These are phyloP conservation scores for Drosophila lacicola DNA, from an alignment of 2,888 invertebrate species.

Conservation along the genomic window DNA sequence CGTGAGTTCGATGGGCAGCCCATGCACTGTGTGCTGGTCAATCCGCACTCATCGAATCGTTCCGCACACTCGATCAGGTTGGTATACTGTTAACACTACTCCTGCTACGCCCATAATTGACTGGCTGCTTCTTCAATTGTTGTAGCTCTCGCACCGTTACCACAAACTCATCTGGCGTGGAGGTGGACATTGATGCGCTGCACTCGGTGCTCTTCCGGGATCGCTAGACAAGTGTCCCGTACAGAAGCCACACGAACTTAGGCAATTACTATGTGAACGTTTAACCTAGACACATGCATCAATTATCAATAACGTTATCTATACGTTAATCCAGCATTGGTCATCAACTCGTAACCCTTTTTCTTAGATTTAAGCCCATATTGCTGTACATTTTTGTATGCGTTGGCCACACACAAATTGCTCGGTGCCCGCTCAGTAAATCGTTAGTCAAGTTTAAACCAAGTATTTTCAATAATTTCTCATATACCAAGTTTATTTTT, in stretches of 20 bases:
- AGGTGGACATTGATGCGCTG: slow-evolving; percentile 85
- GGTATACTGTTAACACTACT: slow-evolving; percentile 11
- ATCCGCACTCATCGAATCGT: slow-evolving; percentile 89
- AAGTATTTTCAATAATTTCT: slow-evolving; percentile 18
- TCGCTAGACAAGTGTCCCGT: slow-evolving; percentile 40
- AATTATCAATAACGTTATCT: slow-evolving; percentile 1
- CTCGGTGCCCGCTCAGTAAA: slow-evolving; percentile 20
- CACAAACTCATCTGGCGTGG: slow-evolving; percentile 78
- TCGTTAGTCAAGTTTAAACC: slow-evolving; percentile 13
- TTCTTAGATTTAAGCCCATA: slow-evolving; percentile 22
- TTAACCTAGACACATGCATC: slow-evolving; percentile 11
- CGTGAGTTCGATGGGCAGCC: slow-evolving; percentile 96
- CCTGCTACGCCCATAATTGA: background rate
- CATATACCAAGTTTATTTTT: background rate
- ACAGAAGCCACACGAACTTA: slow-evolving; percentile 20
- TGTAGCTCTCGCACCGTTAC: slow-evolving; percentile 74
- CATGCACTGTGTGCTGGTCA: slow-evolving; percentile 95
- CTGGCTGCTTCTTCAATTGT: slow-evolving; percentile 3
- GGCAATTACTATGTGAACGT: slow-evolving; percentile 16
- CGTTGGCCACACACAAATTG: slow-evolving; percentile 12
- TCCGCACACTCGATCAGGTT: slow-evolving; percentile 85
- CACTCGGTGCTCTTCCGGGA: slow-evolving; percentile 85
- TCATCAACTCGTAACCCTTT: slow-evolving; percentile 10
- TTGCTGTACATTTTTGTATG: slow-evolving; percentile 15
- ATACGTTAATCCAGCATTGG: slow-evolving; percentile 10